phyloP scores from a whole-genome alignment of 53 echinoderm and acorn worm genomes.

The Luidia sarsii region DNA sequence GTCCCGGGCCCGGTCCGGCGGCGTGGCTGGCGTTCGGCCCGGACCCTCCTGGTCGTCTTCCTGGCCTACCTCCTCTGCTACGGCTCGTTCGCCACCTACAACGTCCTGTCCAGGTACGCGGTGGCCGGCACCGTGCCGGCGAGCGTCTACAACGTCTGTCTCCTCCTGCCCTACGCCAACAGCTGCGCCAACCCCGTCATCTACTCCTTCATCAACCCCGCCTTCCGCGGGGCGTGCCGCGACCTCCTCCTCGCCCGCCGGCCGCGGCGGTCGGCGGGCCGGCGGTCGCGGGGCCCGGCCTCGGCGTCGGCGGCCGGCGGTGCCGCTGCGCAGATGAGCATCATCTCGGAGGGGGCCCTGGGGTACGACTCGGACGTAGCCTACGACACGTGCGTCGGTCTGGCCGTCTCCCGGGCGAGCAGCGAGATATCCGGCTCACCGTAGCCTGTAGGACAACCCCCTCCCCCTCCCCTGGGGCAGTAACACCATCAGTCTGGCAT shows the following conservation, averaged over 20 bases:
- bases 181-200: slow-evolving; percentile 85
- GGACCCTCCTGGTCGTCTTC: slow-evolving; percentile 76
- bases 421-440: no score
- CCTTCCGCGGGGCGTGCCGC: slow-evolving; percentile 62
- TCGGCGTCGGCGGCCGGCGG: no score
- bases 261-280: no score
- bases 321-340: no score
- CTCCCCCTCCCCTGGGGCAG: no score
- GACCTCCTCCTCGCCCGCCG: slow-evolving; percentile 21
- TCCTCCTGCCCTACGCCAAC: slow-evolving; percentile 80
- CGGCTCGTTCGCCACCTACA: slow-evolving; percentile 74
- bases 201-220: slow-evolving; percentile 75
- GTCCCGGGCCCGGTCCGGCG: background rate
- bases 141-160: slow-evolving; percentile 45
- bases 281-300: no score
- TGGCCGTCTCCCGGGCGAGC: no score
- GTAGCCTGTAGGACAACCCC: no score
- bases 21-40: slow-evolving; percentile 74
- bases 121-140: slow-evolving; percentile 10
- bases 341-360: no score
- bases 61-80: slow-evolving; percentile 77
- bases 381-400: no score
- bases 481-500: no score
- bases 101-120: slow-evolving; percentile 65
- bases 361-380: no score